A percentile compares a stretch with the other conserved stretches of the same genome.
Conservation (phyloP, 2,888 invertebrate genomes). For the Thymelicus sylvestris region DNA sequence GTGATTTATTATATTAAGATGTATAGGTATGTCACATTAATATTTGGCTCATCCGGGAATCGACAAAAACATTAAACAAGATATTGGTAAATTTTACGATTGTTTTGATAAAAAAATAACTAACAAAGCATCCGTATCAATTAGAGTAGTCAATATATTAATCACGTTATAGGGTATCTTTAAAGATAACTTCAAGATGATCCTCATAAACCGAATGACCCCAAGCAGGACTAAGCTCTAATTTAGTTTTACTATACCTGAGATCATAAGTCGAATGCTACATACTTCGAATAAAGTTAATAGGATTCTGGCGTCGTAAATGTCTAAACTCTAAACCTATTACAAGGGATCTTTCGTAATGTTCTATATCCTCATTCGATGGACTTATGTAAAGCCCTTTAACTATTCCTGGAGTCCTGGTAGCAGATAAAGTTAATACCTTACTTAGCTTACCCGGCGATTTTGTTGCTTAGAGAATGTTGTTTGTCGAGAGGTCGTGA, state of each 20-base stretch:
- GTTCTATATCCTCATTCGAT: background rate
- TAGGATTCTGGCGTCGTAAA: slow-evolving; percentile 16
- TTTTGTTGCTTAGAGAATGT: no score
- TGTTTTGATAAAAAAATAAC: slow-evolving; percentile 2
- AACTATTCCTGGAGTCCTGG: no score
- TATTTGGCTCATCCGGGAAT: no score
- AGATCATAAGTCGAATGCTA: slow-evolving; percentile 19
- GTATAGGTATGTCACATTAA: no score
- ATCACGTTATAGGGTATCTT: no score
- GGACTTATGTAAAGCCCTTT: no score
- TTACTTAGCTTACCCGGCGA: no score
- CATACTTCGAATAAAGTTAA: slow-evolving; percentile 6
- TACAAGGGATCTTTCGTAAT: slow-evolving; percentile 8
- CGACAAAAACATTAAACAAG: no score
- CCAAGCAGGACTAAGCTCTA: slow-evolving; percentile 18
- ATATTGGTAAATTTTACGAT: no score
- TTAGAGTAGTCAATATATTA: background rate
- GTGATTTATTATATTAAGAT: no score
- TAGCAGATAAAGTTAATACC: no score
- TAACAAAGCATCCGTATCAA: background rate
- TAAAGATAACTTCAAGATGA: slow-evolving; percentile 10
- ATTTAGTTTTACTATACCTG: slow-evolving; percentile 35
- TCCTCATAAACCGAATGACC: slow-evolving; percentile 26
- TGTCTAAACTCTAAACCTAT: slow-evolving; percentile 12
- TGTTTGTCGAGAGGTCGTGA: no score